Evolutionary conservation across 1,140 invertebrate genomes (phyloP).

Genomic region (Polypedilum vanderplanki): DNA sequence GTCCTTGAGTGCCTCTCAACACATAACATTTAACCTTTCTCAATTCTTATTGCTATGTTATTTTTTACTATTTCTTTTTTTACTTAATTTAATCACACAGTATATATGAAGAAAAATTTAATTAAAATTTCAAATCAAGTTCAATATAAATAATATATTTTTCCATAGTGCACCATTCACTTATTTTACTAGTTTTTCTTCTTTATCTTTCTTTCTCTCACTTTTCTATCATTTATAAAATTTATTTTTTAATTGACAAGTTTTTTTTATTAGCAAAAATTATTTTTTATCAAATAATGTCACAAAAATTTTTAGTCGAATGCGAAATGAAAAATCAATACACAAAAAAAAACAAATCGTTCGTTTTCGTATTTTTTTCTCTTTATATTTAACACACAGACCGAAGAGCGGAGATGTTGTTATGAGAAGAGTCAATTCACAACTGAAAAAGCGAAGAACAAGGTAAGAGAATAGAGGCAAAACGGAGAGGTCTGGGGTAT

Average conservation of each 20-base stretch:
- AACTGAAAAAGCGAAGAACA: slow-evolving; percentile 26
- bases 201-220: neutral
- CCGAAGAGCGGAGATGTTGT: slow-evolving; percentile 22
- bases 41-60: neutral
- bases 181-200: slow-evolving; percentile 20
- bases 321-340: neutral
- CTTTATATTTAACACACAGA: neutral
- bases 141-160: neutral
- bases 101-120: neutral
- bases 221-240: no score
- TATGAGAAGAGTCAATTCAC: slow-evolving; percentile 28
- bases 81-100: no score
- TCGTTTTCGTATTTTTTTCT: slow-evolving; percentile 7
- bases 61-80: no score
- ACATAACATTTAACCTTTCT: slow-evolving; percentile 27
- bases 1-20: slow-evolving; percentile 7
- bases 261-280: no score
- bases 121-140: slow-evolving; percentile 25
- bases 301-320: neutral
- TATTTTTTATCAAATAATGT: no score
- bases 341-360: neutral
- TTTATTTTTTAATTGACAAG: neutral
- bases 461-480: slow-evolving; percentile 23
- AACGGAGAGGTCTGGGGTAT: neutral
- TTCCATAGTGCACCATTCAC: slow-evolving; percentile 27